Conservation (phyloP, 2,797 vertebrate species). For the Coluber constrictor region DNA sequence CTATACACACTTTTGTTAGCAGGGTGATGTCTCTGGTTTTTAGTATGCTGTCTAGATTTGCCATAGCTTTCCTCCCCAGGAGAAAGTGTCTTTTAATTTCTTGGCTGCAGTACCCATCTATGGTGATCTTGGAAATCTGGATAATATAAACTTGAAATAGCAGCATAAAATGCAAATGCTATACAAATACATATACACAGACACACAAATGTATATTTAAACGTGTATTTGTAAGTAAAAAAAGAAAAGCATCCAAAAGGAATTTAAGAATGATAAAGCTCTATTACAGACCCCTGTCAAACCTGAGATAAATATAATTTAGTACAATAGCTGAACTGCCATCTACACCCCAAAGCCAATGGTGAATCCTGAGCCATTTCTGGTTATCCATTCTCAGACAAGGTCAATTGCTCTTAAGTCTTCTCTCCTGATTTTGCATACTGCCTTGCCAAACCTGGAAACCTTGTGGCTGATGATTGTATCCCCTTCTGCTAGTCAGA, state of each 20-base stretch:
- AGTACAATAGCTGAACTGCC: background rate
- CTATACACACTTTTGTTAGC: too few relatives aligned
- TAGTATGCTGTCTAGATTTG: too few relatives aligned
- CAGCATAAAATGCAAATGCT: background rate
- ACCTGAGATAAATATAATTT: background rate
- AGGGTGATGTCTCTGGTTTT: too few relatives aligned
- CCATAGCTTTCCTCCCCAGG: too few relatives aligned
- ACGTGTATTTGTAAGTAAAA: background rate
- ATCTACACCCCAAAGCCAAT: background rate
- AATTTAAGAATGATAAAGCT: background rate
- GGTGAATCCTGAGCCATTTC: background rate
- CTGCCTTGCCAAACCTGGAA: background rate
- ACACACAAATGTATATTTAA: background rate
- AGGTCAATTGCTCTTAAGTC: background rate
- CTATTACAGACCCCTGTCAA: background rate
- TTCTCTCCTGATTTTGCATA: background rate
- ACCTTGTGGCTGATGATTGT: background rate
- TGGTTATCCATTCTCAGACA: background rate
- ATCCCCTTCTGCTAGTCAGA: background rate
- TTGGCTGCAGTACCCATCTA: too few relatives aligned
- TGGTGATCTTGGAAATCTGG: too few relatives aligned
- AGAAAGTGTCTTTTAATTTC: too few relatives aligned
- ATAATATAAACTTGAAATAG: background rate
- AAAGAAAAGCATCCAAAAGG: background rate
- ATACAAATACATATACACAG: background rate